Evolutionary conservation across 2,888 invertebrate species (phyloP), one percentile per base, ranked within the genome.

Genomic region (Deroplatys truncata): DNA sequence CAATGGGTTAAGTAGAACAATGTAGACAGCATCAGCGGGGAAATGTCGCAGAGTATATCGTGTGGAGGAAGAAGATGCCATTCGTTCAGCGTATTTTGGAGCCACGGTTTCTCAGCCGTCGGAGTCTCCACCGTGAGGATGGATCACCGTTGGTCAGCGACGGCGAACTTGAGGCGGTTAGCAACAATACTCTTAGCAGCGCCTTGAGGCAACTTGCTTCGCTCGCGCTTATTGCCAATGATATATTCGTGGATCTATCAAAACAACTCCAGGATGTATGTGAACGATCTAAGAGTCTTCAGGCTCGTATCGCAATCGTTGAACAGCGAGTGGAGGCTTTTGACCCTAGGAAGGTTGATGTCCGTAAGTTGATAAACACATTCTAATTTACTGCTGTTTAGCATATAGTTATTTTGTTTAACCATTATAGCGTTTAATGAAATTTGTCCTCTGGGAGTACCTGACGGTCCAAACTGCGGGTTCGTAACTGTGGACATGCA

Each of bases 321-420:
- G 96, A 96, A 93, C 95, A 95, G 92, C 95, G 95, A 92, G 96
- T 98, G 92, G 95, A 95, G 92, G 94, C 95, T 91, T 96, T 96
- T 94, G 97, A 98, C 94, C 98, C 98, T 90, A 98, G 97, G 95
- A 96, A 96, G 94, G 97, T 98, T 93, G 96, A 98, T 96, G 98
- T 98, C 95, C 98, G 98, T 98, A 95, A 98, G 98, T 98, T 85
- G 15, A 29, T 28, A 82, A 72, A 28, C 7, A 87, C 4, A n/a
- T 56, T 56, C 16, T 72, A 20, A 16, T 72, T 16, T 72, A 56
- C 15, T 56, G 2, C 3, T 56, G 15, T 35, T 35, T 35, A 8
- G 8, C 8, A 35, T 35, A 8, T 35, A 35, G 35, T 35, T 8
- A 8, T 7, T 35, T 35, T 35, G 43, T 43, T 43, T 43, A 13